Percentiles rank a stretch among this genome's conserved stretches.
Conservation (phyloP, 2,113 vertebrate genomes). For the Sinocyclocheilus anophthalmus region DNA sequence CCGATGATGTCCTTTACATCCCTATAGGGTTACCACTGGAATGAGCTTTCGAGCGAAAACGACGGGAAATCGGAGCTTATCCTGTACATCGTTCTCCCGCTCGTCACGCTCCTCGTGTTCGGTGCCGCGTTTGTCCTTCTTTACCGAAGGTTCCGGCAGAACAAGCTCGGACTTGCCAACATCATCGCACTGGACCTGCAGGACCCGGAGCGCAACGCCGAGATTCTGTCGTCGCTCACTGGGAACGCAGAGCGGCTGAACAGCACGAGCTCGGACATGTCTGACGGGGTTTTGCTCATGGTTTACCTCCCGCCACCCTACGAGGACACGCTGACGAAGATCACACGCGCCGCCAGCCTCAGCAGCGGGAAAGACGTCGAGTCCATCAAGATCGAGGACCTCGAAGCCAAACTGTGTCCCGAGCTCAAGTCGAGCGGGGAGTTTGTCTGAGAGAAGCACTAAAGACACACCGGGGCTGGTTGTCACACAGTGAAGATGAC, state of each 20-base stretch:
- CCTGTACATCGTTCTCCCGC: conserved; percentile 81
- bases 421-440: conserved; percentile 60
- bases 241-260: conserved; percentile 65
- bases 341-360: conserved; percentile 72
- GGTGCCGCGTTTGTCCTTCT: conserved; percentile 78
- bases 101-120: conserved; percentile 81
- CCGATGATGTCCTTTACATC: background rate
- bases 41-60: conserved; percentile 68
- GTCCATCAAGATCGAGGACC: conserved; percentile 66
- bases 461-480: background rate
- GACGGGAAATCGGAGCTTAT: conserved; percentile 76
- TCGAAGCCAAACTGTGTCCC: conserved; percentile 68
- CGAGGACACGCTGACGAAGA: conserved; percentile 83
- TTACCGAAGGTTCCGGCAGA: conserved; percentile 73
- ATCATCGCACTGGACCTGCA: conserved; percentile 81
- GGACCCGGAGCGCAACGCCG: conserved; percentile 58
- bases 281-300: conserved; percentile 75
- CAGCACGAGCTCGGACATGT: conserved; percentile 72
- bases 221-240: conserved; percentile 72
- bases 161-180: conserved; percentile 70
- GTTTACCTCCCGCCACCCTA: conserved; percentile 83
- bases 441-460: conserved; percentile 53
- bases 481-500: background rate
- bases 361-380: conserved; percentile 68
- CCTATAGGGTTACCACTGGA: conserved; percentile 77